Percentiles rank a stretch among this genome's conserved stretches.
phyloP scores from a whole-genome alignment of 2,888 invertebrate species.

The Conistra vaccinii region DNA sequence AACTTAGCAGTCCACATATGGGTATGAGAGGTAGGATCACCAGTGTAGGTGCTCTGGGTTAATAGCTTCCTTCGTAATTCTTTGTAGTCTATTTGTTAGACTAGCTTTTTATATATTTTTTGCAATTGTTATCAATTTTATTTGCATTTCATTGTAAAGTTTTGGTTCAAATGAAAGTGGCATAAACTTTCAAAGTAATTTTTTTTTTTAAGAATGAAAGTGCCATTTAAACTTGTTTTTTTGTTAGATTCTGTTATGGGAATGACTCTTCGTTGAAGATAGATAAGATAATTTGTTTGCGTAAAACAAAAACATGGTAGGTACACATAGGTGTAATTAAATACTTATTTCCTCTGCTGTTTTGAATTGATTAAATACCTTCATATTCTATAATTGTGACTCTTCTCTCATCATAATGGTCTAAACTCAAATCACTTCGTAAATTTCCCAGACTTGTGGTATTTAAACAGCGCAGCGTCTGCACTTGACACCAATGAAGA shows the following conservation, averaged over 20 bases:
- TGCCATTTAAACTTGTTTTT: too few species aligned
- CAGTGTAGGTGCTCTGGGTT: constrained; percentile 44
- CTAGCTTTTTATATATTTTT: not conserved
- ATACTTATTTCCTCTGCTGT: too few species aligned
- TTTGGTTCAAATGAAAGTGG: not conserved
- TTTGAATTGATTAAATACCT: not conserved
- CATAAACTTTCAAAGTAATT: not conserved
- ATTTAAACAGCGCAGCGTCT: not conserved
- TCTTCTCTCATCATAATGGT: too few species aligned
- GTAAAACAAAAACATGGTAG: too few species aligned
- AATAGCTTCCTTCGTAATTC: not conserved
- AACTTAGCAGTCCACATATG: constrained; percentile 7
- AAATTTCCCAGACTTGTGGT: not conserved
- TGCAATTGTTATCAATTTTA: not conserved
- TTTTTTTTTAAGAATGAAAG: not conserved
- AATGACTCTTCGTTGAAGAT: not conserved
- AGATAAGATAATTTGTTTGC: too few species aligned
- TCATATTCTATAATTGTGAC: not conserved
- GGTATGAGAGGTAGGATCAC: constrained; percentile 6
- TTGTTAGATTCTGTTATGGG: not conserved
- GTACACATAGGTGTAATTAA: too few species aligned
- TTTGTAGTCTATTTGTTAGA: not conserved
- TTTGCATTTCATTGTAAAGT: not conserved
- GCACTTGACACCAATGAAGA: constrained; percentile 61
- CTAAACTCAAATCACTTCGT: not conserved